phyloP scores from a whole-genome alignment of 2,797 vertebrate species.

The Phrynocephalus guinanensis region DNA sequence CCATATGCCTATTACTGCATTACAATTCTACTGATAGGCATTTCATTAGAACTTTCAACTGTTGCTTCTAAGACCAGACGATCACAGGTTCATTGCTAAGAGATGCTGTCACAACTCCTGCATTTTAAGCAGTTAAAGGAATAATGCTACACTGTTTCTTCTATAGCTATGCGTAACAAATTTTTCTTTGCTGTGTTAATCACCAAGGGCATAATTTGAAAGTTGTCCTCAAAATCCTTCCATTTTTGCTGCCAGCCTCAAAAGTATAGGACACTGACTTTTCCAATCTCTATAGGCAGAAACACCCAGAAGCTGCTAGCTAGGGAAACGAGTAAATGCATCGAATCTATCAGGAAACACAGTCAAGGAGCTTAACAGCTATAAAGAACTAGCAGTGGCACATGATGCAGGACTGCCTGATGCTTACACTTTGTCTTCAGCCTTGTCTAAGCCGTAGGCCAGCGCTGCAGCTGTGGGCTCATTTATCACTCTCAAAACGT shows the following conservation, averaged over 20 bases:
- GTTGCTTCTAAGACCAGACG: not conserved
- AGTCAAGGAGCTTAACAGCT: not conserved
- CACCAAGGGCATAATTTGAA: not conserved
- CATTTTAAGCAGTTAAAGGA: not conserved
- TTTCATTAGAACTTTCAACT: not conserved
- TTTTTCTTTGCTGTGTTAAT: not conserved
- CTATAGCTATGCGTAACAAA: not conserved
- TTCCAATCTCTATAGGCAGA: not conserved
- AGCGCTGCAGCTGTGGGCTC: slow-evolving; percentile 97
- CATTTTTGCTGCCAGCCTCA: not conserved
- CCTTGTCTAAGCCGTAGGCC: slow-evolving; percentile 97
- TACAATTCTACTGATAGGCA: not conserved
- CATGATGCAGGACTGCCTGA: not conserved
- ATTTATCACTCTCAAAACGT: slow-evolving; percentile 96
- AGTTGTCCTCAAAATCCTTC: not conserved
- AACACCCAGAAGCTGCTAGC: not conserved
- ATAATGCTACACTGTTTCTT: not conserved
- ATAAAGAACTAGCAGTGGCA: slow-evolving; percentile 1
- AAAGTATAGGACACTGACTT: not conserved
- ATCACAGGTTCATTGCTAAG: too few species aligned
- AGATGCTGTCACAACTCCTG: too few species aligned
- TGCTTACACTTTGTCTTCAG: slow-evolving; percentile 94
- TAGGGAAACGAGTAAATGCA: not conserved
- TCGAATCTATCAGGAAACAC: not conserved
- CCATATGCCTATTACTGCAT: not conserved